Evolutionary conservation across 2,113 vertebrate genomes (phyloP).

Genomic region (Meles meles): DNA sequence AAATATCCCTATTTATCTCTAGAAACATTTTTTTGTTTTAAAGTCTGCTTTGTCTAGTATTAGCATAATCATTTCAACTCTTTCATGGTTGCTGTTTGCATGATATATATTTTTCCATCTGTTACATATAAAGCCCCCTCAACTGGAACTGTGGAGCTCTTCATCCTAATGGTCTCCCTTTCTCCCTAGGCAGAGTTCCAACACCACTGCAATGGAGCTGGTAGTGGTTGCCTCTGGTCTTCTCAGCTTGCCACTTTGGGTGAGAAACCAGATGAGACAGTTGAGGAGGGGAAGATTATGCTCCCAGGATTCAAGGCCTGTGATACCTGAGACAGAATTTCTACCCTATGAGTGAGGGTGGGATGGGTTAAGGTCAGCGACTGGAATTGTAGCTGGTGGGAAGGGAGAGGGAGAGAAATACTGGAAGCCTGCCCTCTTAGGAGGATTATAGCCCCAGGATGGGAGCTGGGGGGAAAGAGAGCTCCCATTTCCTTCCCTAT

Average conservation of each 20-base stretch:
- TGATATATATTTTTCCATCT: not conserved
- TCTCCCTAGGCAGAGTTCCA: not conserved
- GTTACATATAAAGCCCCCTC: not conserved
- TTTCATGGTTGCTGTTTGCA: not conserved
- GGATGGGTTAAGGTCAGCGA: not conserved
- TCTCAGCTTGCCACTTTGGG: not conserved
- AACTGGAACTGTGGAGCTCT: not conserved
- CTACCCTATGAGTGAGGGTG: not conserved
- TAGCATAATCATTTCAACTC: not conserved
- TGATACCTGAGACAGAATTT: not conserved
- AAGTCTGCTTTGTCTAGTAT: not conserved
- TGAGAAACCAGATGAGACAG: not conserved
- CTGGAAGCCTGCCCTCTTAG: not conserved
- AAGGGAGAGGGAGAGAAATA: not conserved
- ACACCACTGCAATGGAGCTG: not conserved
- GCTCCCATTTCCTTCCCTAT: not conserved
- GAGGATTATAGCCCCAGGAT: not conserved
- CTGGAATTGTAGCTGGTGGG: not conserved
- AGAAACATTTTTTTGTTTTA: not conserved
- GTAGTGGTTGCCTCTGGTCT: not conserved
- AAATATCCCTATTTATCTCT: not conserved
- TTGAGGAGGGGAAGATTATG: not conserved
- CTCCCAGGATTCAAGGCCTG: not conserved
- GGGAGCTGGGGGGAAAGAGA: not conserved
- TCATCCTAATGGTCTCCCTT: not conserved